Percentiles rank a stretch among this genome's conserved stretches.
phyloP scores from a whole-genome alignment of 2,888 invertebrate genomes.

The Prionchulus punctatus region DNA sequence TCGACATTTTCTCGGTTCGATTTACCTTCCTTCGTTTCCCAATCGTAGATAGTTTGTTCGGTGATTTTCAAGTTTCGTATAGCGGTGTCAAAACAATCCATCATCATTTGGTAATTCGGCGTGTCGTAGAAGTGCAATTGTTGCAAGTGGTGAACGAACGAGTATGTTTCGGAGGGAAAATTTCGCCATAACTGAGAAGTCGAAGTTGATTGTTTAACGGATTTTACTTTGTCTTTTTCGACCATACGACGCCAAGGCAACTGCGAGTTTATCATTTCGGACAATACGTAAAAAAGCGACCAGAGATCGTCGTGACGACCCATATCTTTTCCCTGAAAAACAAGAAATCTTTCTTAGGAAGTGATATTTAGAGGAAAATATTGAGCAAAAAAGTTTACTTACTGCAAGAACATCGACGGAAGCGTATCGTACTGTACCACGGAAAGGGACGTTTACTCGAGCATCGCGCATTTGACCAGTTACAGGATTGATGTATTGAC shows the following conservation, averaged over 20 bases:
- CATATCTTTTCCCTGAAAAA: constrained; percentile 7
- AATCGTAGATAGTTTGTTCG: not conserved
- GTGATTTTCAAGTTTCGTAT: not conserved
- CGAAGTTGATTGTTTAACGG: constrained; percentile 2
- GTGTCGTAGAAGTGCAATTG: not conserved
- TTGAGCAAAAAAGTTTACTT: not conserved
- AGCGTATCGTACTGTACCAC: constrained; percentile 10
- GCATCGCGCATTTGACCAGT: not conserved
- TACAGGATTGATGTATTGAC: not conserved
- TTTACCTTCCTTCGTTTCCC: not conserved
- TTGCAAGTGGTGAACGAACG: not conserved
- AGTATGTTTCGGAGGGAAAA: not conserved
- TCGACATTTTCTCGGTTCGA: too few species aligned
- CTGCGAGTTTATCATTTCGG: constrained; percentile 1
- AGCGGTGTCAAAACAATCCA: not conserved
- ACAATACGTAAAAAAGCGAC: constrained; percentile 10
- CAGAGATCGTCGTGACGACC: constrained; percentile 11
- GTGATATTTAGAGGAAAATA: not conserved
- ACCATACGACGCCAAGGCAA: constrained; percentile 8
- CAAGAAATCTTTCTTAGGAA: not conserved
- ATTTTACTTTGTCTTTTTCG: not conserved
- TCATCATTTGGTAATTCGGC: not conserved
- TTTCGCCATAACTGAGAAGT: not conserved
- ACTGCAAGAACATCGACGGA: constrained; percentile 4
- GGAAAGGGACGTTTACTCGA: constrained; percentile 7